Evolutionary conservation across 2,113 vertebrate species (phyloP).

Genomic region (Hippocampus mohnikei): DNA sequence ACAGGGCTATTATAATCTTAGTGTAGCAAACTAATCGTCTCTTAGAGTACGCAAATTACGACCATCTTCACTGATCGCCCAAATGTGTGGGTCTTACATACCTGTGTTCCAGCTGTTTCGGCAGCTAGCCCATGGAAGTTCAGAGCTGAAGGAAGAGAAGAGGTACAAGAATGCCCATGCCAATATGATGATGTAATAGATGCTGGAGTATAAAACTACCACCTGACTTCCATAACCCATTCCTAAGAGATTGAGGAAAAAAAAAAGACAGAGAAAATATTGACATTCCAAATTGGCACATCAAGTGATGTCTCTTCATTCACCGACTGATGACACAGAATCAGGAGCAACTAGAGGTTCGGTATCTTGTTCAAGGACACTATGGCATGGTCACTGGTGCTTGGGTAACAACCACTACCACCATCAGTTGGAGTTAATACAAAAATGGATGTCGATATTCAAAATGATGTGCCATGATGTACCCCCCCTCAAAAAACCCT

Average conservation of each 20-base stretch:
- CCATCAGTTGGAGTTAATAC: too few species aligned
- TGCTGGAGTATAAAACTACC: conserved; percentile 72
- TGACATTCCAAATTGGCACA: not conserved
- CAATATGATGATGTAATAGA: conserved; percentile 89
- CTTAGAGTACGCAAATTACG: too few species aligned
- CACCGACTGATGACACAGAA: not conserved
- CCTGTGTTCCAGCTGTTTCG: conserved; percentile 90
- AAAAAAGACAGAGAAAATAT: conserved; percentile 12
- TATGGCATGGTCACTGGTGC: too few species aligned
- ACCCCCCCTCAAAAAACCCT: too few species aligned
- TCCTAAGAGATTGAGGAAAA: conserved; percentile 46
- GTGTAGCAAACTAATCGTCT: too few species aligned
- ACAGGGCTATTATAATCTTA: too few species aligned
- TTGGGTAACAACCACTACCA: too few species aligned
- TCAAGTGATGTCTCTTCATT: not conserved
- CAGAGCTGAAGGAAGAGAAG: conserved; percentile 83
- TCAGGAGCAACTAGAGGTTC: not conserved
- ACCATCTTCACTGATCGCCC: too few species aligned
- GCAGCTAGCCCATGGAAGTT: conserved; percentile 89
- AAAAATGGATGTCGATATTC: too few species aligned
- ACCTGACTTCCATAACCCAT: conserved; percentile 72
- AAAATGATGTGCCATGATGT: too few species aligned
- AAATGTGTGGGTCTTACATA: conserved; percentile 37
- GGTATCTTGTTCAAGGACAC: not conserved
- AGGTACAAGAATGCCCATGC: conserved; percentile 97